phyloP scores from a whole-genome alignment of 2,797 vertebrate genomes.

The Paratrypauchen microcephalus region DNA sequence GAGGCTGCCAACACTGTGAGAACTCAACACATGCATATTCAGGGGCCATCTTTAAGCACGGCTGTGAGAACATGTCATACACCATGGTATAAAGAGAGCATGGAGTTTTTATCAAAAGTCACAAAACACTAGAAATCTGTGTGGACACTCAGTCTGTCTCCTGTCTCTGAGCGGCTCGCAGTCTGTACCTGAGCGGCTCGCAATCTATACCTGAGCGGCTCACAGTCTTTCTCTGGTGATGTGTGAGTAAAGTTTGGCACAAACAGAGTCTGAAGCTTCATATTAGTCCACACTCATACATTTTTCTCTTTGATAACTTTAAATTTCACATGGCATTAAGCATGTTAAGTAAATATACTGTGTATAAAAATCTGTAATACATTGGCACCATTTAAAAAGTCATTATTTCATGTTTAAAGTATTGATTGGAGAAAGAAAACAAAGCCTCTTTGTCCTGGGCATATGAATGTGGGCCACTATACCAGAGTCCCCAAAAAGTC shows the following conservation, averaged over 20 bases:
- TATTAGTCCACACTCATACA: constrained; percentile 1
- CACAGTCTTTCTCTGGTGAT: not conserved
- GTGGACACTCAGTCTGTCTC: not conserved
- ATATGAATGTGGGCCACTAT: not conserved
- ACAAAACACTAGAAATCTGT: constrained; percentile 1
- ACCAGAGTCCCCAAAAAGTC: not conserved
- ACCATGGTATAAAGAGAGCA: not conserved
- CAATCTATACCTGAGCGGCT: not conserved
- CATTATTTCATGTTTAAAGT: not conserved
- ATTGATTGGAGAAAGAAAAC: constrained; percentile 5
- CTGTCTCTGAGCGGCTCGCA: not conserved
- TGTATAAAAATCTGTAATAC: constrained; percentile 11
- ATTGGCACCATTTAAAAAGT: constrained; percentile 5
- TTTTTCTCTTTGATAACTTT: not conserved
- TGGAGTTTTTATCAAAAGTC: not conserved
- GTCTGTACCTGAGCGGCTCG: not conserved
- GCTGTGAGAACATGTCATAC: not conserved
- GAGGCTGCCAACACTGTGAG: not conserved
- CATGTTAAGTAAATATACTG: not conserved
- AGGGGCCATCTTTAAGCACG: not conserved
- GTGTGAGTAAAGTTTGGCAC: not conserved
- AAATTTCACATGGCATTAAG: constrained; percentile 8
- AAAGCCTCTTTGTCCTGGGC: not conserved
- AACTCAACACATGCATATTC: constrained; percentile 8
- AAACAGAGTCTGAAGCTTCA: constrained; percentile 1